These are phyloP conservation scores for Oreochromis tanganicae DNA, from an alignment of 2,113 vertebrate genomes.

Conservation along the genomic window DNA sequence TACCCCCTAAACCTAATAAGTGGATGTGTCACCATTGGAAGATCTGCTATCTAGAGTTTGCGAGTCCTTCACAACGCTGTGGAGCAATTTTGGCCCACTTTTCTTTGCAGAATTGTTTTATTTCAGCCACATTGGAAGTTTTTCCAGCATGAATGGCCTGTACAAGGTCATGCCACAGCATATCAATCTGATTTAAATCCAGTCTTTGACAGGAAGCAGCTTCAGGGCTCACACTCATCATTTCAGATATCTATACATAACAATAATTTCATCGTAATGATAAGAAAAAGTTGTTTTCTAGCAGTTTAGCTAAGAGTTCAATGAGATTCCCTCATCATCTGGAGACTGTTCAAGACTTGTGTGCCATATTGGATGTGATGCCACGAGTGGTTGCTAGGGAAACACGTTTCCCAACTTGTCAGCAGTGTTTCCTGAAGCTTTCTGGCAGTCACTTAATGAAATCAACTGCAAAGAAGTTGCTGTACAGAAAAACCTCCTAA, in stretches of 20 bases:
- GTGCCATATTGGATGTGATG: neutral
- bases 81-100: neutral
- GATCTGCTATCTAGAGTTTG: neutral
- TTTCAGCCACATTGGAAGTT: neutral
- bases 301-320: neutral
- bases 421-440: neutral
- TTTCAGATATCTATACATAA: neutral
- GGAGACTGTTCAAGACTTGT: neutral
- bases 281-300: neutral
- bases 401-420: neutral
- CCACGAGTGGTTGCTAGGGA: neutral
- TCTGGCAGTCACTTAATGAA: neutral
- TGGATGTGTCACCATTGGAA: neutral
- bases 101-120: neutral
- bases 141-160: neutral
- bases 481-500: neutral
- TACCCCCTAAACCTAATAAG: neutral
- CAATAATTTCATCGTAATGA: neutral
- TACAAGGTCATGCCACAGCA: neutral
- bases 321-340: neutral
- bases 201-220: neutral
- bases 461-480: neutral
- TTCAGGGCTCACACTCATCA: neutral
- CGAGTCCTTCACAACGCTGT: neutral
- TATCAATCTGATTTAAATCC: neutral